Evolutionary conservation across 1,140 invertebrate genomes (phyloP).

Genomic region (Nixonia krombeini): DNA sequence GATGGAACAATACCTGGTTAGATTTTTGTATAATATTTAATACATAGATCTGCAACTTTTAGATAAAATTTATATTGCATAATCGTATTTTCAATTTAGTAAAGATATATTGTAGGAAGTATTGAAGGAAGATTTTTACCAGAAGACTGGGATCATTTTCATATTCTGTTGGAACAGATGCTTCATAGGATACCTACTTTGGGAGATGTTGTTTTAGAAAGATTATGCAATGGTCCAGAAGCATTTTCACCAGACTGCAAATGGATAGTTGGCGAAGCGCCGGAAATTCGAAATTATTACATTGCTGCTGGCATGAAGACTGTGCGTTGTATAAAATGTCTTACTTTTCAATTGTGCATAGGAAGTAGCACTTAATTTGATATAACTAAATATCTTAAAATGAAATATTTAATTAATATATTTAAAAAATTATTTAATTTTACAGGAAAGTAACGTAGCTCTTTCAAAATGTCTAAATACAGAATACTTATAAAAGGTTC

Average conservation of each 20-base stretch:
- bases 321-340: constrained; percentile 62
- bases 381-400: no score
- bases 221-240: constrained; percentile 90
- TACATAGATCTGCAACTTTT: no score
- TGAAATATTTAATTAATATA: not conserved
- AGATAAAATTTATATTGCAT: no score
- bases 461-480: no score
- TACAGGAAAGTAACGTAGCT: no score
- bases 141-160: constrained; percentile 97
- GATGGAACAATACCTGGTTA: constrained; percentile 78
- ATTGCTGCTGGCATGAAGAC: constrained; percentile 97
- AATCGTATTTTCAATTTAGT: no score
- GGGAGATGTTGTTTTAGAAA: constrained; percentile 79
- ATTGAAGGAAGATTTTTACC: constrained; percentile 76
- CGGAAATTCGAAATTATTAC: constrained; percentile 95
- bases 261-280: constrained; percentile 93
- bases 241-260: constrained; percentile 95
- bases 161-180: constrained; percentile 88
- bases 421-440: no score
- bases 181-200: constrained; percentile 87
- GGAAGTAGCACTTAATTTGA: no score
- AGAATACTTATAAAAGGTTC: no score
- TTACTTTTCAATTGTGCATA: no score
- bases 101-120: constrained; percentile 65
- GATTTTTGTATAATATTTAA: constrained; percentile 5